A percentile compares a stretch with the other conserved stretches of the same genome.
Evolutionary conservation across 2,888 invertebrate species (phyloP).

Genomic region (Aelia acuminata): DNA sequence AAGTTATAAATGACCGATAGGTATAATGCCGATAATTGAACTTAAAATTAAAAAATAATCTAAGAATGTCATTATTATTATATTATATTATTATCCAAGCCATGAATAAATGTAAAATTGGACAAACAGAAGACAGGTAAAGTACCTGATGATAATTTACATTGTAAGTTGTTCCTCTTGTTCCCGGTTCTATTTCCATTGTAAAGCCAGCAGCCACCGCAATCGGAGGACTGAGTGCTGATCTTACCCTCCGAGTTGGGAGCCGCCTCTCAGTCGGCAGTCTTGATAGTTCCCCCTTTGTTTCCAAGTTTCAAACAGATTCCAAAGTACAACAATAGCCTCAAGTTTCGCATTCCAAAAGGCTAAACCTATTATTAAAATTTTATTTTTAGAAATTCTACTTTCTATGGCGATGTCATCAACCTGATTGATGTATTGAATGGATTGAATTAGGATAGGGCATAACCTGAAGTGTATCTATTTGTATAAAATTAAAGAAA

Average conservation of each 20-base stretch:
- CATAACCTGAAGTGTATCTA: too few relatives aligned
- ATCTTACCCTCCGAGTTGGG: neutral
- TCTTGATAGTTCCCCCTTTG: constrained; percentile 20
- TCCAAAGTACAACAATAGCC: constrained; percentile 1
- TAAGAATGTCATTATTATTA: too few relatives aligned
- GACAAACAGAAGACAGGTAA: neutral
- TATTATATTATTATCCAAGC: neutral
- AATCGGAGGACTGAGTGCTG: neutral
- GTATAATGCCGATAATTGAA: neutral
- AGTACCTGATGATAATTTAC: neutral
- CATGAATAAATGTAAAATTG: neutral
- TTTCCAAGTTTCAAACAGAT: neutral
- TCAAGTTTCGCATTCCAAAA: neutral
- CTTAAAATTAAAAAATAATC: neutral
- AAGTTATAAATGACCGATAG: too few relatives aligned
- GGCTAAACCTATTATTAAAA: too few relatives aligned
- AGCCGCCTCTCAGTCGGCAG: neutral
- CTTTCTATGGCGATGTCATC: neutral
- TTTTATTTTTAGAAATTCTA: too few relatives aligned
- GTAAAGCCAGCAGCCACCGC: neutral
- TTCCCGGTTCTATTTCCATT: neutral
- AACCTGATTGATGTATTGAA: neutral
- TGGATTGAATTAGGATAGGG: neutral
- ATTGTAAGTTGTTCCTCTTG: neutral
- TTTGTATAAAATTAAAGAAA: too few relatives aligned